Base-by-base conservation (phyloP, 1,140 invertebrate species). In the Lordiphosa clarofinis region DNA sequence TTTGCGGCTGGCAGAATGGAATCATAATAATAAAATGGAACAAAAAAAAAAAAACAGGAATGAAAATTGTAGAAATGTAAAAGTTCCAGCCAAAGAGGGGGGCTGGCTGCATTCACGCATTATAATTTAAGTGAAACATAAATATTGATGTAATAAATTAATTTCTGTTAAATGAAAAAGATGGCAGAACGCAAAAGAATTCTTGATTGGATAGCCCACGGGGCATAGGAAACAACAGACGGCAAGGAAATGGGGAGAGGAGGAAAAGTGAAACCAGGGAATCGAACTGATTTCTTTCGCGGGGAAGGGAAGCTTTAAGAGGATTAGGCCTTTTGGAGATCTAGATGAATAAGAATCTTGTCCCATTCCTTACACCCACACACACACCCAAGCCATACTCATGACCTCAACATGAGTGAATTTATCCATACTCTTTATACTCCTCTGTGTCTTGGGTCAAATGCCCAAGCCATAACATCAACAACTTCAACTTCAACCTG, bases 71-170 rank as follows among this genome's bases (percentile, higher is more conserved):
- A 37, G 28, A 53, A 64, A 60, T 69, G 44, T 69, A 69, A 76
- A 72, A 82, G 76, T 72, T 82, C 35, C 62, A 60, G 66, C 59
- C 50, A 67, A 59, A 42, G 72, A 78, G n/a, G 8, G 42, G 58
- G 72, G 50, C 67, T 76, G 76, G 52, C 79, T 86, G 78, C 79
- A 84, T 84, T 84, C 78, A 84, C 78, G 78, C 78, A 84, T 84
- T 84, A 73, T 86, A 86, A 84, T 84, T 84, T 84, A 84, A 84
- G 78, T 84, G 78, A 86, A 84, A 84, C 78, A 84, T 84, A 84
- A 84, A 84, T 84, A 84, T 84, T 84, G 79, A 84, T 84, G 69
- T 73, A 84, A 84, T 84, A 84, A 84, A 84, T 84, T 84, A 84
- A 84, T 84, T 84, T 84, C 60, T 76, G 55, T 63, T 61, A 70